A percentile compares a stretch with the other conserved stretches of the same genome.
Conservation (phyloP, 1,140 invertebrate genomes). For the Meloidogyne chitwoodi region DNA sequence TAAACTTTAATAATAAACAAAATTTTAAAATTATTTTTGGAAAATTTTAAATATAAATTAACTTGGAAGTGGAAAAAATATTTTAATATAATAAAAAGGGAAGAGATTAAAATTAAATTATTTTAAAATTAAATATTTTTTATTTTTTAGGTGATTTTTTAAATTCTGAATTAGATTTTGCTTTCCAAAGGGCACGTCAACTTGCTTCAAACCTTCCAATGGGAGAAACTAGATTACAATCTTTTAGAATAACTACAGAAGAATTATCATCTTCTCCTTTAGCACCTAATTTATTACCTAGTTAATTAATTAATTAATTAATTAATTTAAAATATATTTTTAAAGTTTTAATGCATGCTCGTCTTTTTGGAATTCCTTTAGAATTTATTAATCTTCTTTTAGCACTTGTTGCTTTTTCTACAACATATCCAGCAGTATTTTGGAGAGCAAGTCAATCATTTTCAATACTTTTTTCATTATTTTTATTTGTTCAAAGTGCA, state of each 20-base stretch:
- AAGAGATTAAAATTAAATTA: no score
- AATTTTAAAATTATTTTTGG: no score
- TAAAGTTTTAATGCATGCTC: slow-evolving; percentile 56
- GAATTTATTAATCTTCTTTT: slow-evolving; percentile 56
- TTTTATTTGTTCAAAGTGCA: slow-evolving; percentile 44
- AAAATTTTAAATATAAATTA: no score
- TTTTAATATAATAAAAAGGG: no score
- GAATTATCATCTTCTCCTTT: slow-evolving; percentile 51
- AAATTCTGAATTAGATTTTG: slow-evolving; percentile 58
- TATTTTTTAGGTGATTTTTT: slow-evolving; percentile 54
- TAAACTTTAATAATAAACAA: no score
- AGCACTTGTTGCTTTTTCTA: slow-evolving; percentile 49
- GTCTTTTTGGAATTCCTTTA: slow-evolving; percentile 58
- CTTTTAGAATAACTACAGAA: slow-evolving; percentile 54
- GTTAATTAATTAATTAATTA: slow-evolving; percentile 19
- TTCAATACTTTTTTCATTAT: slow-evolving; percentile 46
- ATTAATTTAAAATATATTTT: slow-evolving; percentile 12
- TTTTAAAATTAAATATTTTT: background rate
- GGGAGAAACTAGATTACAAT: slow-evolving; percentile 56
- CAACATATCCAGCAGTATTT: slow-evolving; percentile 53
- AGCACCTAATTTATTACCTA: slow-evolving; percentile 54
- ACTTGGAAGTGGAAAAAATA: no score
- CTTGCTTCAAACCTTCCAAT: slow-evolving; percentile 56
- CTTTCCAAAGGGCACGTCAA: slow-evolving; percentile 52
- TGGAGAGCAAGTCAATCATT: slow-evolving; percentile 56